Conservation (phyloP, 2,113 vertebrate species). For the Carlito syrichta region DNA sequence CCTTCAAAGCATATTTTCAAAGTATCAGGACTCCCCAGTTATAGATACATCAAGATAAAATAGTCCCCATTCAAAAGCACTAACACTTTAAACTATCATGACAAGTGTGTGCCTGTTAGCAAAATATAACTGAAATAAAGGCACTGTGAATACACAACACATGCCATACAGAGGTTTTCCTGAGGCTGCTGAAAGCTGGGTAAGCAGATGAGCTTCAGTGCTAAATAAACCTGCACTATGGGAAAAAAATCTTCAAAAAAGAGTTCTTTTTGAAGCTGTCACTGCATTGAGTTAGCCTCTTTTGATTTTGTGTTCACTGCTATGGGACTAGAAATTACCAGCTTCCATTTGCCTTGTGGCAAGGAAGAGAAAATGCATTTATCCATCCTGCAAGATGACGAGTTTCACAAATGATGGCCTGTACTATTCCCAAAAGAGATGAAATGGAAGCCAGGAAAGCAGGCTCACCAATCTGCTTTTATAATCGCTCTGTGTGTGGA, state of each 20-base stretch:
- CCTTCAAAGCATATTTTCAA: neutral
- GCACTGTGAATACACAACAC: rapidly evolving
- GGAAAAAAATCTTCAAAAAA: slow-evolving; percentile 31
- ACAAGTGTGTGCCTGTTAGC: neutral
- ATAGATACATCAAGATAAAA: neutral
- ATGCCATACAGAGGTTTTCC: neutral
- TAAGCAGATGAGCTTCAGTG: slow-evolving; percentile 31
- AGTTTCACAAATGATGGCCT: slow-evolving; percentile 59
- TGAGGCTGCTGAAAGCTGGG: slow-evolving; percentile 39
- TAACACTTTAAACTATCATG: neutral
- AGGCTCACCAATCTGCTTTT: neutral
- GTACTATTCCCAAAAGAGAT: slow-evolving; percentile 60
- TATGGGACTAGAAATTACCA: slow-evolving; percentile 61
- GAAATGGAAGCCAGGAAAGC: slow-evolving; percentile 55
- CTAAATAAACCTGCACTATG: slow-evolving; percentile 28
- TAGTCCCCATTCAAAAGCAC: neutral
- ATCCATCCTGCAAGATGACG: slow-evolving; percentile 46
- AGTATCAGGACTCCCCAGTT: neutral
- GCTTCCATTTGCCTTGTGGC: slow-evolving; percentile 60
- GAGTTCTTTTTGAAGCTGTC: slow-evolving; percentile 50
- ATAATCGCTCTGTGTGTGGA: neutral
- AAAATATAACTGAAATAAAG: neutral
- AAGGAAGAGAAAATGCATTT: slow-evolving; percentile 68
- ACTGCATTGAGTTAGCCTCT: slow-evolving; percentile 32
- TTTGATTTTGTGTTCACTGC: slow-evolving; percentile 66